Evolutionary conservation across 2,113 vertebrate species (phyloP), one percentile per base, ranked within the genome.

Genomic region (Stercorarius parasiticus): DNA sequence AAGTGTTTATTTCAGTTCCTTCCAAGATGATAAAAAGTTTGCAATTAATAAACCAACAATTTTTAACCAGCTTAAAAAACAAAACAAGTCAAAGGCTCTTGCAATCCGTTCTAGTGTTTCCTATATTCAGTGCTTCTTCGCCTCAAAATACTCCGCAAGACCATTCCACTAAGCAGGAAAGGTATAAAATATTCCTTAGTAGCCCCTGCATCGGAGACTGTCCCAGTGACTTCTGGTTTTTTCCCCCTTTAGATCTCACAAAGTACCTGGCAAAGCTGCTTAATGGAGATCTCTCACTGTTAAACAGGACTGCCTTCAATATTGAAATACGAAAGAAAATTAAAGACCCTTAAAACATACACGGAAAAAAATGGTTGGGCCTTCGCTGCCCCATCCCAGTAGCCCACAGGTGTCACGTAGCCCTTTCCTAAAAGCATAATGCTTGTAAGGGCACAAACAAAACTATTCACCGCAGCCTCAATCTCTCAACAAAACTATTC

Each of bases 1-100:
- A 73, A 90, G 30, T 15, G n/a, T 15, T 66, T 56, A 49, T 23
- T 76, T 42, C 66, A 18, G 5, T 80, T 79, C 45, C 21, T 76
- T 74, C 56, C 47, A 32, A 50, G 58, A 56, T 15, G 27, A 66
- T 43, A 43, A 66, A 67, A 82, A 50, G n/a, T 29, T 80, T 40
- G 23, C 27, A 43, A 83, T 62, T 86, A 81, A 81, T 64, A 77
- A 85, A 77, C n/a, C 27, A 87, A 11, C 26, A 86, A 7, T 14
- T 86, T 82, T 89, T 59, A 86, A 65, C 16, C 70, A 86, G 17
- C 22, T 84, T 62, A 69, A 55, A 61, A 88, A 91, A n/a, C 15
- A 42, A 79, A 55, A 66, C 15, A 38, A 65, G 26, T 38, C 62
- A 72, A 74, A 83, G 22, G 18, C 15, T 87, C 43, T 70, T 90